Conservation (phyloP, 2,888 invertebrate species). For the Agrilus cyanescens region DNA sequence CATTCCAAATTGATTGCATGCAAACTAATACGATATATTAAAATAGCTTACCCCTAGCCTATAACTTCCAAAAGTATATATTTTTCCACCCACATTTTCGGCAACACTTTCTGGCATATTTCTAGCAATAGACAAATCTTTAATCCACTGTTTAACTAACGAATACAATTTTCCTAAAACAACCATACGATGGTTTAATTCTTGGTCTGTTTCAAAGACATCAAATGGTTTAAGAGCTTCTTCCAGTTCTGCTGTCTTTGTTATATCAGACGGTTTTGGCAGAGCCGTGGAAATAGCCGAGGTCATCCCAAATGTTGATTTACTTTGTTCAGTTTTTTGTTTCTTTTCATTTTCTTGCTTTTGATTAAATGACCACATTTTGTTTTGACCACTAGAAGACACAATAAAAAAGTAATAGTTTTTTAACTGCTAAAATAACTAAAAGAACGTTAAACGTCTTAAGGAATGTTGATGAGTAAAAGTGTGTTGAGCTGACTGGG, state of each 20-base stretch:
- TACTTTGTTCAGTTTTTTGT: constrained; percentile 34
- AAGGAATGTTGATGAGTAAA: no score
- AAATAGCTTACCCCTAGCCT: constrained; percentile 60
- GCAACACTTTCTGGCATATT: constrained; percentile 89
- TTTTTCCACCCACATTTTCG: constrained; percentile 90
- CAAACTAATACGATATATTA: background rate
- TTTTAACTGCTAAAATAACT: no score
- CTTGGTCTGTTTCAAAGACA: constrained; percentile 83
- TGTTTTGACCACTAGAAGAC: constrained; percentile 12
- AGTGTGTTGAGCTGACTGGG: no score
- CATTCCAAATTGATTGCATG: background rate
- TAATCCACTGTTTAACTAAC: constrained; percentile 90
- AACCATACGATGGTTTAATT: constrained; percentile 81
- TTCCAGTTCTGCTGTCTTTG: constrained; percentile 65
- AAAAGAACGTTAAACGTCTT: no score
- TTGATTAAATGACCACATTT: constrained; percentile 46
- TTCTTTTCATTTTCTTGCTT: constrained; percentile 34
- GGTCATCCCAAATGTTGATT: constrained; percentile 77
- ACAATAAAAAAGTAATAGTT: no score
- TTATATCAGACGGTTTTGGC: constrained; percentile 67
- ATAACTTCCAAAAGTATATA: constrained; percentile 99
- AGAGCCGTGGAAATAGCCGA: constrained; percentile 84
- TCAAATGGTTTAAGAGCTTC: constrained; percentile 70
- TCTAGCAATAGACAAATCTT: constrained; percentile 73
- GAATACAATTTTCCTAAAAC: constrained; percentile 76